phyloP scores from a whole-genome alignment of 2,888 invertebrate species.

The Dicycla oo region DNA sequence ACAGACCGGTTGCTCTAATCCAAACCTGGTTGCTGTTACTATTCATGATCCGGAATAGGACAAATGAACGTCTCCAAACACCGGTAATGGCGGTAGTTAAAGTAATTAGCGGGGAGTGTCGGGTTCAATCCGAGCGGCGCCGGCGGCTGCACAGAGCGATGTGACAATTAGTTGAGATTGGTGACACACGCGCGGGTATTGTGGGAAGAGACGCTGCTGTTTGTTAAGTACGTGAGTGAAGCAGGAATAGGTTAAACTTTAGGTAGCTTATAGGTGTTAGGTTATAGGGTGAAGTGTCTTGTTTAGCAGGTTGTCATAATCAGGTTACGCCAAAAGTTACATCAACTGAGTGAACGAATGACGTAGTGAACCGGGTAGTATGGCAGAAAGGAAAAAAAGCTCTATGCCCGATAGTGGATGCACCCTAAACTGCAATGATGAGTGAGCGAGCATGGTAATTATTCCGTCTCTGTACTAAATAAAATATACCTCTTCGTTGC shows the following conservation, averaged over 20 bases:
- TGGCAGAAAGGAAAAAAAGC: neutral
- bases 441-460: neutral
- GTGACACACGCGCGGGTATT: neutral
- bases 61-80: slow-evolving; percentile 15
- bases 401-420: neutral
- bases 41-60: slow-evolving; percentile 11
- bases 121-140: slow-evolving; percentile 36
- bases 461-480: neutral
- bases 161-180: slow-evolving; percentile 51
- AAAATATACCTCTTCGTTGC: neutral
- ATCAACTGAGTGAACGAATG: too few species aligned
- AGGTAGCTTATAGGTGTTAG: too few species aligned
- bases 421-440: too few species aligned
- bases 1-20: too few species aligned
- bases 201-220: neutral
- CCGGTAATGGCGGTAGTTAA: slow-evolving; percentile 29
- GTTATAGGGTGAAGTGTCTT: neutral
- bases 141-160: slow-evolving; percentile 41
- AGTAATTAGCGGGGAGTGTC: slow-evolving; percentile 51
- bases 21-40: neutral
- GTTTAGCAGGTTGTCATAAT: too few species aligned
- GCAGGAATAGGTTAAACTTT: too few species aligned
- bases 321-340: neutral
- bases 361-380: neutral
- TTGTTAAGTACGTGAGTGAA: neutral